These are phyloP conservation scores for Garra rufa DNA, from an alignment of 2,113 vertebrate genomes.

Conservation along the genomic window DNA sequence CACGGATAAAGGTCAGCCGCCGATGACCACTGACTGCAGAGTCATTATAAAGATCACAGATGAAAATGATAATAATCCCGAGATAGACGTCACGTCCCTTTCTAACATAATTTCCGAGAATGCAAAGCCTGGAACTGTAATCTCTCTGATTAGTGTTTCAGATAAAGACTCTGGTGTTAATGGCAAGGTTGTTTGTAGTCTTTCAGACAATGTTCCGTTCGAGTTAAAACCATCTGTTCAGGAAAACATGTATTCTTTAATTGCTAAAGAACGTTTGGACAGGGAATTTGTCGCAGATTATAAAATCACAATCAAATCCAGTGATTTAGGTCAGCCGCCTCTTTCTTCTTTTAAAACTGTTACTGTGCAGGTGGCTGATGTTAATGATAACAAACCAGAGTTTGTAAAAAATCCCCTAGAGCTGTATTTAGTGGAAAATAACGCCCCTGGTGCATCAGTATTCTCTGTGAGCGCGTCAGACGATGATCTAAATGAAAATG, in stretches of 20 bases:
- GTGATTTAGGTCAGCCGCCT: conserved; percentile 60
- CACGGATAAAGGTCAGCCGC: conserved; percentile 45
- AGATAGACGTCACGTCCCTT: conserved; percentile 47
- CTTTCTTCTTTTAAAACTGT: conserved; percentile 60
- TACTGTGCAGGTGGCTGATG: conserved; percentile 62
- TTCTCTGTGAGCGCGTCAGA: conserved; percentile 63
- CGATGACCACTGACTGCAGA: conserved; percentile 41
- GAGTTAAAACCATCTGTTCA: conserved; percentile 60
- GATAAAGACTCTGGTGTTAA: conserved; percentile 65
- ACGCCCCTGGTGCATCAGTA: conserved; percentile 58
- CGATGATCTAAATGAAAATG: conserved; percentile 63
- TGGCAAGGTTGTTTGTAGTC: conserved; percentile 64
- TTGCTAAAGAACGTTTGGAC: conserved; percentile 58
- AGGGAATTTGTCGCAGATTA: conserved; percentile 62
- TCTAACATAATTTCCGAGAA: conserved; percentile 35
- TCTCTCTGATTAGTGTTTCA: conserved; percentile 60
- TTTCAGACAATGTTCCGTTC: conserved; percentile 61
- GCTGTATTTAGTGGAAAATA: conserved; percentile 69
- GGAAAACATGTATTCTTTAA: conserved; percentile 65
- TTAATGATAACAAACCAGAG: conserved; percentile 68
- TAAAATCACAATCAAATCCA: conserved; percentile 64
- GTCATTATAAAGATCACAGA: conserved; percentile 46
- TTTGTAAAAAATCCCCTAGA: conserved; percentile 59
- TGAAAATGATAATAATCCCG: conserved; percentile 46
- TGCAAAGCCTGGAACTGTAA: conserved; percentile 45